These are phyloP conservation scores for Rhagonycha fulva DNA, from an alignment of 2,888 invertebrate species.

Conservation along the genomic window DNA sequence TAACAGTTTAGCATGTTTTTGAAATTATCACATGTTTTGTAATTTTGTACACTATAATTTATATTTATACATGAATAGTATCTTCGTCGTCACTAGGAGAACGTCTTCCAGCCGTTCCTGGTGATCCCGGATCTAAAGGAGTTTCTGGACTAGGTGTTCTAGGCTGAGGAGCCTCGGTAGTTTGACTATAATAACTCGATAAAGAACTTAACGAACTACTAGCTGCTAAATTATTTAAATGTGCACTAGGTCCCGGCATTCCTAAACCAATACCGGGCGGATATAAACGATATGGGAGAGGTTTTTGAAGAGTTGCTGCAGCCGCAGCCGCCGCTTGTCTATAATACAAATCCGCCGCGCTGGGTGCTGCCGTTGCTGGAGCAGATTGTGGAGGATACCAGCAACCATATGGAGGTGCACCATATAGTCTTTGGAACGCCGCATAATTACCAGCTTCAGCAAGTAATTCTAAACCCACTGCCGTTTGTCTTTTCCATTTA, in stretches of 20 bases:
- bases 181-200: slow-evolving; percentile 62
- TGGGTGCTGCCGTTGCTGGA: slow-evolving; percentile 62
- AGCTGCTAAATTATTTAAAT: slow-evolving; percentile 68
- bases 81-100: slow-evolving; percentile 65
- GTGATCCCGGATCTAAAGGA: slow-evolving; percentile 66
- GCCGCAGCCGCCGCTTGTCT: slow-evolving; percentile 79
- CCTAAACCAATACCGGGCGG: slow-evolving; percentile 64
- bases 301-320: slow-evolving; percentile 82
- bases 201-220: slow-evolving; percentile 66
- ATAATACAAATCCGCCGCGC: slow-evolving; percentile 80
- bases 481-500: slow-evolving; percentile 99
- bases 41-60: slow-evolving; percentile 21
- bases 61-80: slow-evolving; percentile 63
- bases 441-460: slow-evolving; percentile 98
- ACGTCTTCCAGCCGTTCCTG: slow-evolving; percentile 55
- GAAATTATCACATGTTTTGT: slow-evolving; percentile 26
- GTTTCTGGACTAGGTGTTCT: slow-evolving; percentile 56
- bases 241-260: slow-evolving; percentile 70
- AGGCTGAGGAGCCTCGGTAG: slow-evolving; percentile 59
- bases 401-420: slow-evolving; percentile 72
- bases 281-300: slow-evolving; percentile 77
- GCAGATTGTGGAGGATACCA: slow-evolving; percentile 65
- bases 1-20: slow-evolving; percentile 40
- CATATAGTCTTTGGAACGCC: slow-evolving; percentile 95
- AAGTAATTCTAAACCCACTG: slow-evolving; percentile 93